Percentiles rank a stretch among this genome's conserved stretches.
phyloP scores from a whole-genome alignment of 2,888 invertebrate genomes.

The Hoplodrina blanda region DNA sequence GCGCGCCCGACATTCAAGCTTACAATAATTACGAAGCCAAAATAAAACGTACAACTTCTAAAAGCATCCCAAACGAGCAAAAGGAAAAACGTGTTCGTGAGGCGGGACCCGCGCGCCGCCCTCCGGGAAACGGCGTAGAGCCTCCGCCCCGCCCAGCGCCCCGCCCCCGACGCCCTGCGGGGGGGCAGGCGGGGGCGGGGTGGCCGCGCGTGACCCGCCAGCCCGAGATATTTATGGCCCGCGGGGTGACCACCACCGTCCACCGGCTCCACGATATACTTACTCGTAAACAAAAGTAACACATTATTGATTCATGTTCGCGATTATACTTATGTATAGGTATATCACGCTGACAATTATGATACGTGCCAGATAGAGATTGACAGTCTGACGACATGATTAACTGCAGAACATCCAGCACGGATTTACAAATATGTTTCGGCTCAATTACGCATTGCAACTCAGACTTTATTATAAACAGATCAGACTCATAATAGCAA shows the following conservation, averaged over 20 bases:
- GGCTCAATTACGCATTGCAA: neutral
- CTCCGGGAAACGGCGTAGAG: slow-evolving; percentile 26
- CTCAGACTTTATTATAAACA: neutral
- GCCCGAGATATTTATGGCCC: slow-evolving; percentile 35
- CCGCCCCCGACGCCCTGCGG: slow-evolving; percentile 46
- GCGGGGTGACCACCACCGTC: slow-evolving; percentile 34
- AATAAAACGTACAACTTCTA: slow-evolving; percentile 59
- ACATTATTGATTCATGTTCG: slow-evolving; percentile 44
- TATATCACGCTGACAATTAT: slow-evolving; percentile 14
- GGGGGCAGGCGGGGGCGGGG: neutral
- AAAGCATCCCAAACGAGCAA: slow-evolving; percentile 55
- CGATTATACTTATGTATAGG: slow-evolving; percentile 16
- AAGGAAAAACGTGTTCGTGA: slow-evolving; percentile 56
- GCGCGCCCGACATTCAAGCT: slow-evolving; percentile 55
- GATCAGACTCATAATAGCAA: neutral
- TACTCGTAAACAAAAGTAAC: slow-evolving; percentile 35
- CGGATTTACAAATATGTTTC: neutral
- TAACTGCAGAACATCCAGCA: neutral
- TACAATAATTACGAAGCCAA: slow-evolving; percentile 54
- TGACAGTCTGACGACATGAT: neutral
- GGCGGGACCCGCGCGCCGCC: slow-evolving; percentile 42
- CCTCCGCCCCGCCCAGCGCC: slow-evolving; percentile 59
- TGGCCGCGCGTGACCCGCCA: slow-evolving; percentile 31
- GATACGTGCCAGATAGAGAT: slow-evolving; percentile 1
- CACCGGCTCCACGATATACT: slow-evolving; percentile 3